A percentile compares a stretch with the other conserved stretches of the same genome.
phyloP scores from a whole-genome alignment of 2,797 vertebrate species.

The Paramormyrops hopkinsi region DNA sequence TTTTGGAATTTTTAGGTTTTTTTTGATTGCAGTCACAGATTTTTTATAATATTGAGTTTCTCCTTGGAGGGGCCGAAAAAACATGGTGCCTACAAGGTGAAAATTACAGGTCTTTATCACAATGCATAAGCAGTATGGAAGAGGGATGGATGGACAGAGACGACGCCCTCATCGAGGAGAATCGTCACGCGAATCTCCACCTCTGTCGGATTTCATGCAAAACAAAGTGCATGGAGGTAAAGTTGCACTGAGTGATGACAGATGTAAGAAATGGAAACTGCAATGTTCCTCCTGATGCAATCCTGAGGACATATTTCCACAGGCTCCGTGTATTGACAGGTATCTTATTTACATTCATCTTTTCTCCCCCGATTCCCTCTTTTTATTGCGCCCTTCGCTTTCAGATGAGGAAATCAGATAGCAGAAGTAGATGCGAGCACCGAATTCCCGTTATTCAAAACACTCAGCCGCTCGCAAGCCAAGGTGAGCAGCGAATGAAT shows the following conservation, averaged over 20 bases:
- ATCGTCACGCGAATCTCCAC: neutral
- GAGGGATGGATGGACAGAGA: neutral
- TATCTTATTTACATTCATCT: constrained; percentile 34
- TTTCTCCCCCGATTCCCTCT: constrained; percentile 18
- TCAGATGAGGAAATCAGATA: constrained; percentile 23
- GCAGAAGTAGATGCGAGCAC: neutral
- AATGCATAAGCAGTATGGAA: neutral
- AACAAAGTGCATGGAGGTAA: neutral
- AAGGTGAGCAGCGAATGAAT: constrained; percentile 41
- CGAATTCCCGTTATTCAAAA: constrained; percentile 24
- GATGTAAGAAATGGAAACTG: neutral
- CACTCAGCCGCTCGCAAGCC: constrained; percentile 30
- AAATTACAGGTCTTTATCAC: neutral
- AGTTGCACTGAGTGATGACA: neutral
- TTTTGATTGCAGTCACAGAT: neutral
- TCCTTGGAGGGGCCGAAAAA: neutral
- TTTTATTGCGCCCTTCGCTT: constrained; percentile 16
- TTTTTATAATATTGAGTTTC: neutral
- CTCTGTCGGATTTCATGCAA: neutral
- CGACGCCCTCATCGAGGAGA: neutral
- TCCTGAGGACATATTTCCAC: neutral
- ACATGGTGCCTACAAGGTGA: neutral
- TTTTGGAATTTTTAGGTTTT: neutral
- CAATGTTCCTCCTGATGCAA: neutral
- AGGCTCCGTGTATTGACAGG: constrained; percentile 21